Base-by-base conservation (phyloP, 2,797 vertebrate genomes). In the Callimico goeldii region DNA sequence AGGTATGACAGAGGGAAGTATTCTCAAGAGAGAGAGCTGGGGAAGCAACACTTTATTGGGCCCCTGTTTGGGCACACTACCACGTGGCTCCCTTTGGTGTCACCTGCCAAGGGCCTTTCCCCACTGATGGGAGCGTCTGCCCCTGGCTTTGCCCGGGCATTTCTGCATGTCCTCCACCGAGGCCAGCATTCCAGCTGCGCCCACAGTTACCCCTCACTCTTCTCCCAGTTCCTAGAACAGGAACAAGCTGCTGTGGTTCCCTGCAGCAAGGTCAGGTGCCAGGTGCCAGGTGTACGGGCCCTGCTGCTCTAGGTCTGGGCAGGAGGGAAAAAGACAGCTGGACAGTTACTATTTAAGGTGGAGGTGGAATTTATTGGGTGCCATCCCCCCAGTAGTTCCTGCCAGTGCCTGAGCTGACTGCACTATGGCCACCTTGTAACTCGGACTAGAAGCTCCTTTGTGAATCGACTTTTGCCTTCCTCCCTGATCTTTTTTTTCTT, bases 11-110 rank as follows among this genome's bases (percentile, higher is more conserved):
- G 36, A 14, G 88, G 88, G 61, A 88, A 43, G 46, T 41, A 8
- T 39, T 88, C 85, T 92, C 86, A 14, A 72, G 80, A 97, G 88
- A 76, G 52, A 75, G 50, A 77, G 81, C 55, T 80, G 17, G 33
- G 75, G 64, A 91, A 91, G 85, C 81, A 26, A 72, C 55, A n/a
- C 2, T 9, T 15, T 46, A 24, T 7, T 15, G 30, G 48, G 46
- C 46, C 48, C 30, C 17, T 17, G 24, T 17, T n/a, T 1, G 2
- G 41, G 36, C 46, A 5, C 7, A 20, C n/a, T 3, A 3, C 36
- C 70, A 70, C 26, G 1, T 67, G 46, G 33, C 6, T n/a, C 9
- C 72, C 17, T 46, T 43, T 0, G 67, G 57, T 72, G 70, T 72
- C 61, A 48, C 46, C 46, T 72, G 28, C n/a, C 87, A 20, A 28